A percentile compares a stretch with the other conserved stretches of the same genome.
Evolutionary conservation across 1,140 invertebrate genomes (phyloP).

Genomic region (Potamilus streckersoni): DNA sequence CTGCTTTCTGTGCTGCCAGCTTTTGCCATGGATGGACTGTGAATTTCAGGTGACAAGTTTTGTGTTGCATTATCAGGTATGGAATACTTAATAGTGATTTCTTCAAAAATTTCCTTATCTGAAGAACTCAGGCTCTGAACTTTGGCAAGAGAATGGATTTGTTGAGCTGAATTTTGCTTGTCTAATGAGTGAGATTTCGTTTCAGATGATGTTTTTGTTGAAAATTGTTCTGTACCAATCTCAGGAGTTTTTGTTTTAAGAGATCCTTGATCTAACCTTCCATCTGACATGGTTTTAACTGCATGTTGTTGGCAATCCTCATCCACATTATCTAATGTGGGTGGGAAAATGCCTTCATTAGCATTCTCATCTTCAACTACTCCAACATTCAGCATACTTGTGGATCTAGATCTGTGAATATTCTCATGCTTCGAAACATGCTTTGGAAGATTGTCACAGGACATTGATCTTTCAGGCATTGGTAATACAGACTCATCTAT

Average conservation of each 20-base stretch:
- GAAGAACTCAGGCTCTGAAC: too few relatives aligned
- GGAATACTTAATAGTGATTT: too few relatives aligned
- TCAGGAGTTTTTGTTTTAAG: too few relatives aligned
- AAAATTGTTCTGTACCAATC: not conserved
- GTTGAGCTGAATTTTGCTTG: too few relatives aligned
- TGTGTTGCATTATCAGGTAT: too few relatives aligned
- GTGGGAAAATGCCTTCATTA: slow-evolving; percentile 53
- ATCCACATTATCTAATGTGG: slow-evolving; percentile 17
- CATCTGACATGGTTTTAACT: slow-evolving; percentile 18
- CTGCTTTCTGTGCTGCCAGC: not conserved
- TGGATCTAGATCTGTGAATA: slow-evolving; percentile 46
- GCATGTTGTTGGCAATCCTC: slow-evolving; percentile 19
- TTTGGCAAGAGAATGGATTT: too few relatives aligned
- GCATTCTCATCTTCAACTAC: slow-evolving; percentile 27
- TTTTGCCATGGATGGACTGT: not conserved
- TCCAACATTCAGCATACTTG: slow-evolving; percentile 46
- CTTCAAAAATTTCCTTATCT: too few relatives aligned
- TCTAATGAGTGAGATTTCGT: slow-evolving; percentile 8
- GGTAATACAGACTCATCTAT: slow-evolving; percentile 47
- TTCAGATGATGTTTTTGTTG: slow-evolving; percentile 15
- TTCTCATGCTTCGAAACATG: slow-evolving; percentile 16
- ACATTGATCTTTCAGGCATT: slow-evolving; percentile 38
- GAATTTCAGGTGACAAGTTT: not conserved
- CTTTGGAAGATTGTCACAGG: slow-evolving; percentile 44
- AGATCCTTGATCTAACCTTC: not conserved